phyloP scores from a whole-genome alignment of 2,797 vertebrate genomes.

The Morelia viridis region DNA sequence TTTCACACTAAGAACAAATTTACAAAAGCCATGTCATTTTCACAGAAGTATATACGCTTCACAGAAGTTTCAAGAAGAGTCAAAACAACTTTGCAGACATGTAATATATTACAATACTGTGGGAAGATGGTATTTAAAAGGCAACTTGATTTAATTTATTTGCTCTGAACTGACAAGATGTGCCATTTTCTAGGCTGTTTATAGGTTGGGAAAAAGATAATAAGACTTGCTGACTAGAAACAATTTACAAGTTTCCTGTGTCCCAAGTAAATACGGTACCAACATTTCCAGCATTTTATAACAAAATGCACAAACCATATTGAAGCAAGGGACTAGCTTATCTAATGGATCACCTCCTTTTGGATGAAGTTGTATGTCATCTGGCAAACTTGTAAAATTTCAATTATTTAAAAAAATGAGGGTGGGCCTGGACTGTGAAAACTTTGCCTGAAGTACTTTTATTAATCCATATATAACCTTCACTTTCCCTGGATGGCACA shows the following conservation, averaged over 20 bases:
- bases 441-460: too few species aligned
- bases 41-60: slow-evolving; percentile 3
- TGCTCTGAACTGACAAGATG: background rate
- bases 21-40: background rate
- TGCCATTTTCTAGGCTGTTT: background rate
- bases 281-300: background rate
- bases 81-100: background rate
- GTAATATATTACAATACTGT: background rate
- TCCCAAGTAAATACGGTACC: background rate
- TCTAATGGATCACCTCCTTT: background rate
- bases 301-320: background rate
- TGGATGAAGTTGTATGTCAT: background rate
- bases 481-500: too few species aligned
- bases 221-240: background rate
- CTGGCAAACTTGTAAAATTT: background rate
- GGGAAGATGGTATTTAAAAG: background rate
- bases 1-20: background rate
- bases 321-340: background rate
- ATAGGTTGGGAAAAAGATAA: background rate
- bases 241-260: background rate
- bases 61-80: background rate
- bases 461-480: too few species aligned
- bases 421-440: background rate
- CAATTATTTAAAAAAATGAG: background rate
- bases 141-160: background rate